These are phyloP conservation scores for Aphelenchoides bicaudatus DNA, from an alignment of 2,888 invertebrate genomes.

Conservation along the genomic window DNA sequence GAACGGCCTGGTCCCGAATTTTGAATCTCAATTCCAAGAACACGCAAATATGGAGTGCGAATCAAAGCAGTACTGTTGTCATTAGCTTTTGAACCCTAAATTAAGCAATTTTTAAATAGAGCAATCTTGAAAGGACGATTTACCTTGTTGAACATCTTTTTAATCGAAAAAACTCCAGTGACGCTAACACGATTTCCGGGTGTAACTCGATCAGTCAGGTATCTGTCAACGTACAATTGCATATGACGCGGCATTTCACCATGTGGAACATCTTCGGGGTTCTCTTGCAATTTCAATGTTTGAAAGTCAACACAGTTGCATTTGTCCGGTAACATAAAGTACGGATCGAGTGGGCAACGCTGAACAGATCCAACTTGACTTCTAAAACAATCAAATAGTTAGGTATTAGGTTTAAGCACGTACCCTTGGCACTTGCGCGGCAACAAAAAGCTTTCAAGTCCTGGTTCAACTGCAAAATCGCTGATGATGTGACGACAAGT, in stretches of 20 bases:
- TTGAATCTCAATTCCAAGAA: slow-evolving; percentile 84
- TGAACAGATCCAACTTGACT: slow-evolving; percentile 76
- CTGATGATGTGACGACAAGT: slow-evolving; percentile 81
- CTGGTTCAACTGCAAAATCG: slow-evolving; percentile 85
- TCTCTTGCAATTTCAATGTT: slow-evolving; percentile 84
- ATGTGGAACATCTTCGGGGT: slow-evolving; percentile 87
- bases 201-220: slow-evolving; percentile 86
- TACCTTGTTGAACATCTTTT: slow-evolving; percentile 68
- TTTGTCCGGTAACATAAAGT: slow-evolving; percentile 94
- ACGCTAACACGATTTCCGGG: slow-evolving; percentile 86
- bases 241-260: slow-evolving; percentile 97
- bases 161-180: slow-evolving; percentile 92
- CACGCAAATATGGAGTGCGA: slow-evolving; percentile 85
- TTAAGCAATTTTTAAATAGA: background rate
- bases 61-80: slow-evolving; percentile 74
- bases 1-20: slow-evolving; percentile 64
- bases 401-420: background rate
- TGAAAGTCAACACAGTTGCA: slow-evolving; percentile 97
- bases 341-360: slow-evolving; percentile 93
- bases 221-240: slow-evolving; percentile 86
- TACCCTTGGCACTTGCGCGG: slow-evolving; percentile 68
- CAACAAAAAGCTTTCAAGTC: slow-evolving; percentile 88
- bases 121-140: no score
- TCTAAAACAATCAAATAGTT: slow-evolving; percentile 64
- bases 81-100: slow-evolving; percentile 36